Percentiles rank a stretch among this genome's conserved stretches.
Evolutionary conservation across 2,888 invertebrate species (phyloP).

Genomic region (Microplitis manilae): DNA sequence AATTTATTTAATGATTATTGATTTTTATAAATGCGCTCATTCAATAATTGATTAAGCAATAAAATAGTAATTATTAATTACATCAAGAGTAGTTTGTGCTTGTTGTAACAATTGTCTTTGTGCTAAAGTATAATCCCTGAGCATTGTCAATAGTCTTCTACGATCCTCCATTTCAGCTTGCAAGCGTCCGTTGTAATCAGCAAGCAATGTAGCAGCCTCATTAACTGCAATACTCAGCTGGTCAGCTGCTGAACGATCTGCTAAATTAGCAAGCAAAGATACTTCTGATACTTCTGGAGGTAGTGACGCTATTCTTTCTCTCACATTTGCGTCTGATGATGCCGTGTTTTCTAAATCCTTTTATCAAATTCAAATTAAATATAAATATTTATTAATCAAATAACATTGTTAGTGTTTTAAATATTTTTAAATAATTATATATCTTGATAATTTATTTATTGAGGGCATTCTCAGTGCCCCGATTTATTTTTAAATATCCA

Average conservation of each 20-base stretch:
- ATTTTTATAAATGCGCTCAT: not conserved
- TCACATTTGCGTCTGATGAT: constrained; percentile 92
- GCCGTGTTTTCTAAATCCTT: constrained; percentile 94
- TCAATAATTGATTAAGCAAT: not conserved
- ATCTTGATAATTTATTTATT: no score
- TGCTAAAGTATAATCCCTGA: constrained; percentile 88
- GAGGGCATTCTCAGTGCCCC: no score
- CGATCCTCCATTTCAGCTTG: constrained; percentile 92
- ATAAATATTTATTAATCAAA: no score
- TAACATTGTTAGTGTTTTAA: no score
- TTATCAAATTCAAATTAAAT: not conserved
- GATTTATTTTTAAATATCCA: no score
- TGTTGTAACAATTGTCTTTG: constrained; percentile 89
- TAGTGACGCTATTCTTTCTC: constrained; percentile 93
- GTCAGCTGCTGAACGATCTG: constrained; percentile 85
- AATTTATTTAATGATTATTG: not conserved
- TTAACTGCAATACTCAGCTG: constrained; percentile 87
- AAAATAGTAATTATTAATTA: constrained; percentile 66
- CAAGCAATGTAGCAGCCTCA: constrained; percentile 88
- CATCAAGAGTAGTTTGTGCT: constrained; percentile 90
- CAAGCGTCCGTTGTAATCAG: constrained; percentile 91
- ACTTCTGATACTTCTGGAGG: constrained; percentile 97
- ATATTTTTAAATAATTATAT: no score
- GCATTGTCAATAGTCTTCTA: constrained; percentile 87
- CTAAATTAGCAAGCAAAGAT: constrained; percentile 86